Evolutionary conservation across 2,888 invertebrate genomes (phyloP).

Genomic region (Acanthosoma haemorrhoidale): DNA sequence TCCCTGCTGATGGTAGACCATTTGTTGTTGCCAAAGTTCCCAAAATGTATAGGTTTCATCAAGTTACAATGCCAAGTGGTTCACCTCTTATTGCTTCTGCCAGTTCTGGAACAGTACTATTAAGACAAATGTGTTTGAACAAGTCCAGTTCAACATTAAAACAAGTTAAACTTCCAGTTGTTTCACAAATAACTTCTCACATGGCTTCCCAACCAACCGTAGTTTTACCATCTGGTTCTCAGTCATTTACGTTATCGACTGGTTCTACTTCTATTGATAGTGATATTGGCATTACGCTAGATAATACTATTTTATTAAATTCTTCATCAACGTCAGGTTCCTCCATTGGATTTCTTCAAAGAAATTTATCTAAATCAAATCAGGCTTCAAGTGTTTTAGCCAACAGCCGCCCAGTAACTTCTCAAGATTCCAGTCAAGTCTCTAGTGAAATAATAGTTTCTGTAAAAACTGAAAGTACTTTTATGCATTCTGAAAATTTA

Average conservation of each 20-base stretch:
- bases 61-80: conserved; percentile 42
- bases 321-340: conserved; percentile 45
- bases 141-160: conserved; percentile 38
- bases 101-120: conserved; percentile 38
- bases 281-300: conserved; percentile 45
- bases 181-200: conserved; percentile 47
- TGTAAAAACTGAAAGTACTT: conserved; percentile 24
- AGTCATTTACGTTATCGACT: conserved; percentile 40
- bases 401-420: not conserved
- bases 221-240: conserved; percentile 44
- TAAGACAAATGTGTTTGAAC: conserved; percentile 40
- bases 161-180: conserved; percentile 40
- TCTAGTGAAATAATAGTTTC: conserved; percentile 20
- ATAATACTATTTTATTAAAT: conserved; percentile 41
- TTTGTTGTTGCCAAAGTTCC: conserved; percentile 41
- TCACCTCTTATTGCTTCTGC: conserved; percentile 36
- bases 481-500: conserved; percentile 9
- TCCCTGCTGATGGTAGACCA: conserved; percentile 41
- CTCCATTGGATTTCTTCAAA: conserved; percentile 43
- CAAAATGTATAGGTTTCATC: conserved; percentile 43
- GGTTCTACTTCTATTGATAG: conserved; percentile 33
- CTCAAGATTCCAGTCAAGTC: conserved; percentile 19
- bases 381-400: conserved; percentile 23
- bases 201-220: conserved; percentile 48
- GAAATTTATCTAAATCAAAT: conserved; percentile 31